A percentile compares a stretch with the other conserved stretches of the same genome.
These are phyloP conservation scores for Myathropa florea DNA, from an alignment of 2,888 invertebrate genomes.

Conservation along the genomic window DNA sequence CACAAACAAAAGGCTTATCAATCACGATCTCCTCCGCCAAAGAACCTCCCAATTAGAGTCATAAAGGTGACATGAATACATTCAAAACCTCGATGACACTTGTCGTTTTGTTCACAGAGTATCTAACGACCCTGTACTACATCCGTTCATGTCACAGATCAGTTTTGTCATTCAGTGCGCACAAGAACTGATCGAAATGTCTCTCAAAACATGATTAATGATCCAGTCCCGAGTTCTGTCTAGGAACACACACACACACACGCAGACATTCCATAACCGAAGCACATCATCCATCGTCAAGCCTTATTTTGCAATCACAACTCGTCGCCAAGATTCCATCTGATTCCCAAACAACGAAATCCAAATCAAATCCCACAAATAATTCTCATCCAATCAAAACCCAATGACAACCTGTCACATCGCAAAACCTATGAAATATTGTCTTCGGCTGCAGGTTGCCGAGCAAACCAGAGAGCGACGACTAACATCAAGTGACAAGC, in stretches of 20 bases:
- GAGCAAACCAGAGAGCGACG: no score
- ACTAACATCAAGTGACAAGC: slow-evolving; percentile 50
- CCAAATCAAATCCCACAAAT: not conserved
- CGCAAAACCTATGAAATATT: slow-evolving; percentile 10
- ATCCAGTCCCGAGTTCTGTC: not conserved
- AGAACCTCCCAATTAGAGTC: not conserved
- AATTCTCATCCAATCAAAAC: not conserved
- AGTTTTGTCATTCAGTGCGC: not conserved
- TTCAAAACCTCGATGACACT: not conserved
- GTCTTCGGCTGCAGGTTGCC: slow-evolving; percentile 9
- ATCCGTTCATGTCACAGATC: not conserved
- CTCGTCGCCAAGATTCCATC: not conserved
- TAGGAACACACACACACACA: not conserved
- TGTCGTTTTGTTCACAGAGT: not conserved
- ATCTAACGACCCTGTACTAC: not conserved
- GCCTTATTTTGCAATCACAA: not conserved
- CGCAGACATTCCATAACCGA: no score
- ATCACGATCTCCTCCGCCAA: not conserved
- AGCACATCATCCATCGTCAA: not conserved
- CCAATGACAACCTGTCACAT: slow-evolving; percentile 10
- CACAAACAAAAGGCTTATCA: not conserved
- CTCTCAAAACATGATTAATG: slow-evolving; percentile 23
- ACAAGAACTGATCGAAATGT: slow-evolving; percentile 6
- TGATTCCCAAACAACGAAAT: not conserved
- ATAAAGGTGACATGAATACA: not conserved